Base-by-base conservation (phyloP, 1,140 invertebrate species). In the Brachionus paranguensis region DNA sequence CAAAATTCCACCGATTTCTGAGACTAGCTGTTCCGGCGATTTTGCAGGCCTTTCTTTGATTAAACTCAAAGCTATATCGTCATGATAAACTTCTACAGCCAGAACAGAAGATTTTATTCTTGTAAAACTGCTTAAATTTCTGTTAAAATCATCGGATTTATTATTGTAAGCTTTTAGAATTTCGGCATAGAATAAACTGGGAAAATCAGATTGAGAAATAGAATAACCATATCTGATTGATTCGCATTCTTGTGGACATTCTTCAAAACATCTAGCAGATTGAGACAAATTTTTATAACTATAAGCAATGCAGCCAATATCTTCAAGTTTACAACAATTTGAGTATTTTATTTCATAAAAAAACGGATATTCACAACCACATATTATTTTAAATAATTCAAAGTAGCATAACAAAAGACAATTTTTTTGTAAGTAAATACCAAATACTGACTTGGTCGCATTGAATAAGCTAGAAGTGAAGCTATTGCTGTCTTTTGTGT, bases 231-330 rank as follows among this genome's bases (percentile, higher is more conserved):
- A 78, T 1, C 5, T 29, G 6, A 78, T 20, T 78, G 74, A 43
- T 29, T 78, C 41, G n/a, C 74, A 78, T 78, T 78, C 74, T 17
- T 14, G 11, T 55, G 74, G 74, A 45, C 74, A 78, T 20, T 78
- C 33, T 27, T 47, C 17, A 27, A 50, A 20, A 47, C 74, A 78
- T 27, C 47, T 47, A 6, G 14, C 8, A 33, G 65, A 17, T 11
- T 17, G 14, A 37, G 29, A 14, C 5, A 29, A 70, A 37, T 70
- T 41, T 4, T 29, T 0, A 70, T 70, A 70, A 33, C 12, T 14
- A 37, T 14, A 0, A 41, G 0, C 6, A 17, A n/a, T n/a, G 7
- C 29, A 70, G 2, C 12, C 12, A 1, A 37, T 41, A 17, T 37
- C 17, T n/a, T 24, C 14, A 33, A 37, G 4, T 33, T 37, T 6